Conservation (phyloP, 1,140 invertebrate genomes). For the Drosophila sp. region DNA sequence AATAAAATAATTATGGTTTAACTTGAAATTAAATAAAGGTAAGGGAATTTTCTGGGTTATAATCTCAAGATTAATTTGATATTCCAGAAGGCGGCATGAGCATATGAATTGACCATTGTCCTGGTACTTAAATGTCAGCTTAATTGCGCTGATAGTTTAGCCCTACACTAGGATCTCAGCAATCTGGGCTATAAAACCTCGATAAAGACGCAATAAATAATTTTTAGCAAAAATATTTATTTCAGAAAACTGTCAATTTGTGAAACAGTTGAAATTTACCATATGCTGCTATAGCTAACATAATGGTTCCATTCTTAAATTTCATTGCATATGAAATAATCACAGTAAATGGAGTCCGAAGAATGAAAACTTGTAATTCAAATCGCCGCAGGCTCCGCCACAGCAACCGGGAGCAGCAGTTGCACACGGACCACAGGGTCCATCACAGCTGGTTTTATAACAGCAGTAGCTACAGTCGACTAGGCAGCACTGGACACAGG, state of each 20-base stretch:
- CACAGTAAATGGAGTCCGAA: conserved; percentile 36
- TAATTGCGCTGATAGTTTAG: too few relatives aligned
- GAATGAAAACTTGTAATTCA: conserved; percentile 47
- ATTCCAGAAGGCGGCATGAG: too few relatives aligned
- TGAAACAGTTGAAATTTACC: not conserved
- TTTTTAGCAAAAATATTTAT: not conserved
- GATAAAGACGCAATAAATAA: too few relatives aligned
- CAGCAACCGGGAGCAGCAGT: conserved; percentile 33
- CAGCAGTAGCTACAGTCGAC: conserved; percentile 64
- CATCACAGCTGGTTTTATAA: conserved; percentile 30
- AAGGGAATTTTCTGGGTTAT: too few relatives aligned
- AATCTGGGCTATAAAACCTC: too few relatives aligned
- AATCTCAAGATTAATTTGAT: too few relatives aligned
- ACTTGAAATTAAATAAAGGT: too few relatives aligned
- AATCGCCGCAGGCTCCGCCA: conserved; percentile 35
- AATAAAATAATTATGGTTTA: conserved; percentile 48
- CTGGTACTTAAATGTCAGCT: too few relatives aligned
- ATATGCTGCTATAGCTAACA: conserved; percentile 2
- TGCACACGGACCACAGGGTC: conserved; percentile 24
- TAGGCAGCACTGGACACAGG: conserved; percentile 63
- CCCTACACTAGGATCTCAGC: too few relatives aligned
- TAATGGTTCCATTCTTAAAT: not conserved
- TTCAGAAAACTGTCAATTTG: not conserved
- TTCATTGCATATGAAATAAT: not conserved
- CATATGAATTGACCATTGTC: too few relatives aligned